Evolutionary conservation across 1,140 invertebrate species (phyloP).

Genomic region (Aleiodes sp.): DNA sequence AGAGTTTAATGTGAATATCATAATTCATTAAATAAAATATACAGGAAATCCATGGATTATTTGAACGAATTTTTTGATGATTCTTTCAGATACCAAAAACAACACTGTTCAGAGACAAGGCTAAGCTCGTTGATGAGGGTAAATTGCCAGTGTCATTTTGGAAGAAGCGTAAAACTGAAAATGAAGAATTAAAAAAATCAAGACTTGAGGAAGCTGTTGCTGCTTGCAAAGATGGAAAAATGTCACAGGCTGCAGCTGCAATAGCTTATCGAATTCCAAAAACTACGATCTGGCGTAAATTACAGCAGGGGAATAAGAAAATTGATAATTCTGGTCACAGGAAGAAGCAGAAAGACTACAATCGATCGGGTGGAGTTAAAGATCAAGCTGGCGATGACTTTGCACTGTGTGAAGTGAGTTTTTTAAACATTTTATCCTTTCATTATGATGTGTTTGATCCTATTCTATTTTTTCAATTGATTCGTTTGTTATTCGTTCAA

Average conservation of each 20-base stretch:
- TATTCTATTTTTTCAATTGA: slow-evolving; percentile 6
- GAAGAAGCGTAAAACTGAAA: slow-evolving; percentile 64
- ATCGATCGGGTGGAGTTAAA: background rate
- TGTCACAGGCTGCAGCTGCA: slow-evolving; percentile 70
- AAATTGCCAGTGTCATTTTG: slow-evolving; percentile 66
- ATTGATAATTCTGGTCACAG: background rate
- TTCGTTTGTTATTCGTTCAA: too few species aligned
- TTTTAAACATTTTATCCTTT: background rate
- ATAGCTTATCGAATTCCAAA: slow-evolving; percentile 69
- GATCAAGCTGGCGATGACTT: slow-evolving; percentile 40
- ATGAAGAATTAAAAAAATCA: slow-evolving; percentile 64
- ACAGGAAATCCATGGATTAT: background rate
- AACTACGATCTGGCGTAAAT: slow-evolving; percentile 71
- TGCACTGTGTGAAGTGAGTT: slow-evolving; percentile 51
- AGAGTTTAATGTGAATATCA: slow-evolving; percentile 57
- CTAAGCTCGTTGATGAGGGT: slow-evolving; percentile 66
- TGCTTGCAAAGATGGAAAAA: slow-evolving; percentile 68
- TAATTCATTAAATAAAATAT: slow-evolving; percentile 19
- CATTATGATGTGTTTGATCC: background rate
- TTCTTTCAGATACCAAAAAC: slow-evolving; percentile 69
- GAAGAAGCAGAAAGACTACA: slow-evolving; percentile 16
- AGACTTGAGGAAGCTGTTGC: slow-evolving; percentile 68
- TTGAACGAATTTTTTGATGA: background rate
- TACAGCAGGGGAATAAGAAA: slow-evolving; percentile 59
- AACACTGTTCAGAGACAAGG: slow-evolving; percentile 70